phyloP scores from a whole-genome alignment of 2,797 vertebrate species.

The Typhlichthys eigenmanni region DNA sequence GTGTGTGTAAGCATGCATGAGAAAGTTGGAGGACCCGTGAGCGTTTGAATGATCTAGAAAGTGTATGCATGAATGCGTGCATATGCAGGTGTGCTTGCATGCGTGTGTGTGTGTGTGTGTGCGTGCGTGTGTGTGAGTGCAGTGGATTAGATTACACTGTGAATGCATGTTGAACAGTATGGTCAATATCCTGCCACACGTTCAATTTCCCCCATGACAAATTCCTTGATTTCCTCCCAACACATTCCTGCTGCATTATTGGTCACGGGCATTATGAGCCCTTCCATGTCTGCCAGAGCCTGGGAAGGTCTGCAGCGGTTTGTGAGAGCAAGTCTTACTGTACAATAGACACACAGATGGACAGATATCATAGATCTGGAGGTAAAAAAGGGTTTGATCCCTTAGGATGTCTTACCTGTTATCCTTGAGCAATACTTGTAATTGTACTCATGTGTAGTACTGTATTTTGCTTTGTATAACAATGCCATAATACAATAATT shows the following conservation, averaged over 20 bases:
- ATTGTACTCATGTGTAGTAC: no score
- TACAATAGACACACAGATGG: background rate
- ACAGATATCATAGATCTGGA: background rate
- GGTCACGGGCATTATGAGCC: conserved; percentile 67
- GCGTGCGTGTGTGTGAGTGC: background rate
- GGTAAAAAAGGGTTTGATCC: no score
- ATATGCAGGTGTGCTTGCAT: no score
- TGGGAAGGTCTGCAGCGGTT: conserved; percentile 55
- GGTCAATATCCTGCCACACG: conserved; percentile 61
- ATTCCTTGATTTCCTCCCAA: conserved; percentile 73
- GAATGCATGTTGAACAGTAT: conserved; percentile 60
- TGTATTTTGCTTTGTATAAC: no score
- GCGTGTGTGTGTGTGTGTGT: no score
- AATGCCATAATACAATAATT: no score
- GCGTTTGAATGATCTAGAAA: background rate
- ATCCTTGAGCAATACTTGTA: no score
- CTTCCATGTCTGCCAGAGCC: conserved; percentile 41
- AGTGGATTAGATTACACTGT: conserved; percentile 54
- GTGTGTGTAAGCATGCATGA: conserved; percentile 2
- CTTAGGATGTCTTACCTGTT: no score
- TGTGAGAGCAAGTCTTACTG: conserved; percentile 2
- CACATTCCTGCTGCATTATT: conserved; percentile 73
- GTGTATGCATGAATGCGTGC: background rate
- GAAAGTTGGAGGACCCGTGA: background rate
- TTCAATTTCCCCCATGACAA: conserved; percentile 65